Evolutionary conservation across 2,113 vertebrate genomes (phyloP).

Genomic region (Hystrix brachyura): DNA sequence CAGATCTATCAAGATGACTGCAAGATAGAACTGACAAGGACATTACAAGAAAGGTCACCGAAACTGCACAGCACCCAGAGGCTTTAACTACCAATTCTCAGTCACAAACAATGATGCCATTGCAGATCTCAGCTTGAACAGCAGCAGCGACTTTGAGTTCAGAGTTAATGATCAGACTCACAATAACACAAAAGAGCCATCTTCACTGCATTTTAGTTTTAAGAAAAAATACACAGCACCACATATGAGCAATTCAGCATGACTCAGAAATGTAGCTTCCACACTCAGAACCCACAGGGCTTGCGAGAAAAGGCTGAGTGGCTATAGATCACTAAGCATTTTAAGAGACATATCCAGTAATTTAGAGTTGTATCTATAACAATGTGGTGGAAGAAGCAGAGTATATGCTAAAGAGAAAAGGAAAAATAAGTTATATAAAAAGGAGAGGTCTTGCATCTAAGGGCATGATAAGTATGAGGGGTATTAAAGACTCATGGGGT

Average conservation of each 20-base stretch:
- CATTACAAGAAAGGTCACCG: not conserved
- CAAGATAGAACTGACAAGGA: not conserved
- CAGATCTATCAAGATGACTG: slow-evolving; percentile 32
- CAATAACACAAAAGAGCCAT: not conserved
- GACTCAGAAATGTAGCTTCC: not conserved
- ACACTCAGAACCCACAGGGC: not conserved
- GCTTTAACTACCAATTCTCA: slow-evolving; percentile 1
- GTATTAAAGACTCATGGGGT: not conserved
- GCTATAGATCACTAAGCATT: not conserved
- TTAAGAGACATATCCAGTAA: not conserved
- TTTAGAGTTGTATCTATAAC: not conserved
- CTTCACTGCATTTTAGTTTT: not conserved
- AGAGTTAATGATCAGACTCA: not conserved
- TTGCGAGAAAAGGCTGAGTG: not conserved
- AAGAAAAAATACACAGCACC: not conserved
- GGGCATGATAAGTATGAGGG: not conserved
- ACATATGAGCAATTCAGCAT: not conserved
- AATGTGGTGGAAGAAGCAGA: not conserved
- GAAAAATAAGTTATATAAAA: not conserved
- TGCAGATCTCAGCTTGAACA: slow-evolving; percentile 26
- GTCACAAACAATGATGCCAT: not conserved
- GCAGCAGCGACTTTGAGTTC: not conserved
- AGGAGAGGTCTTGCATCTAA: not conserved
- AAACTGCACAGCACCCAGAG: not conserved
- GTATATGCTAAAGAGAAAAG: not conserved